phyloP scores from a whole-genome alignment of 2,888 invertebrate genomes.

The Lutraria lutraria region DNA sequence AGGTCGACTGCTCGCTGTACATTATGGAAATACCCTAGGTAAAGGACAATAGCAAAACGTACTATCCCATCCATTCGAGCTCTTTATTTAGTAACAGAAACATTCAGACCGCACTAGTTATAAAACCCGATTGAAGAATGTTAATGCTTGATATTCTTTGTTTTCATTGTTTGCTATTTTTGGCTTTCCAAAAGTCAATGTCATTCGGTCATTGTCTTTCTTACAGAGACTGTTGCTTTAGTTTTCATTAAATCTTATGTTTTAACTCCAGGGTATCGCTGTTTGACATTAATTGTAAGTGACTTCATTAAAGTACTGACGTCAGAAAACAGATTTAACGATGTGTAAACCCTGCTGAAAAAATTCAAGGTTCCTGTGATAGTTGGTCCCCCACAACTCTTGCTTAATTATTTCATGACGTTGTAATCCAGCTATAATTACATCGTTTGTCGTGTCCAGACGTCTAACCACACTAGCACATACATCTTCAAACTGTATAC shows the following conservation, averaged over 20 bases:
- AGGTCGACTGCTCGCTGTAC: too few relatives aligned
- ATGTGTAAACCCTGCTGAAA: not conserved
- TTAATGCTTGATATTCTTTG: too few relatives aligned
- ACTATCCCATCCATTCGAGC: too few relatives aligned
- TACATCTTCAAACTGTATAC: not conserved
- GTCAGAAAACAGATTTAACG: not conserved
- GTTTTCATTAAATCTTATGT: not conserved
- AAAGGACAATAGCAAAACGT: too few relatives aligned
- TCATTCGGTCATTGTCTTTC: not conserved
- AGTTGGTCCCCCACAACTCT: not conserved
- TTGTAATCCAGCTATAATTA: not conserved
- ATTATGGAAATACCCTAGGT: too few relatives aligned
- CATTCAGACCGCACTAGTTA: too few relatives aligned
- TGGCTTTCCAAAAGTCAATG: not conserved
- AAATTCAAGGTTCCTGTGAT: not conserved
- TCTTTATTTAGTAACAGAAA: too few relatives aligned
- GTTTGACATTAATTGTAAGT: not conserved
- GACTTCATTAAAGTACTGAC: not conserved
- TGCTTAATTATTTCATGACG: not conserved
- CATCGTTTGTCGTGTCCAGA: slow-evolving; percentile 6
- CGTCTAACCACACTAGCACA: not conserved
- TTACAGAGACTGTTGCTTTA: not conserved
- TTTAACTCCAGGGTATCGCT: not conserved
- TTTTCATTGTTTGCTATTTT: too few relatives aligned
- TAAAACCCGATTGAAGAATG: too few relatives aligned